These are phyloP conservation scores for Drosophila seclusa DNA, from an alignment of 2,888 invertebrate species.

Conservation along the genomic window DNA sequence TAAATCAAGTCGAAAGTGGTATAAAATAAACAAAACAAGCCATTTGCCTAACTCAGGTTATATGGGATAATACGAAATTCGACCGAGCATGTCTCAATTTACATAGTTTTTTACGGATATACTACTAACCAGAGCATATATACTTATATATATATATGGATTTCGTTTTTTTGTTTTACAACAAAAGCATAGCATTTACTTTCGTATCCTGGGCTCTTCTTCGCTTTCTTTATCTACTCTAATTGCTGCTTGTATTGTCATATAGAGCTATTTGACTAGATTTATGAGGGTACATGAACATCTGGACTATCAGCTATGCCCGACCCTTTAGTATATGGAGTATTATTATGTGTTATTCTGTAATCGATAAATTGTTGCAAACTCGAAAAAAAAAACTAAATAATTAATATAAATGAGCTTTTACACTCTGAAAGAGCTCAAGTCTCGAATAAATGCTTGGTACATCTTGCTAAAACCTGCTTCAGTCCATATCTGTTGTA, in stretches of 20 bases:
- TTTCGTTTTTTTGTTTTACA: neutral
- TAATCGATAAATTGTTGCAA: conserved; percentile 1
- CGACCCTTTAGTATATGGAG: neutral
- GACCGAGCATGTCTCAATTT: conserved; percentile 9
- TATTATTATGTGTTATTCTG: neutral
- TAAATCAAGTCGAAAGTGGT: conserved; percentile 14
- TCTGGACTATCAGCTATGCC: neutral
- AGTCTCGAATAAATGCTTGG: conserved; percentile 4
- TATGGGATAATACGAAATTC: neutral
- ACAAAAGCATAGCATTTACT: neutral
- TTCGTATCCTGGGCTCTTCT: neutral
- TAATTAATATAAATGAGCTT: neutral
- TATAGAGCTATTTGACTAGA: conserved; percentile 1
- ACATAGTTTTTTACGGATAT: conserved; percentile 4
- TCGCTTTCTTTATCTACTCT: neutral
- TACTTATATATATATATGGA: neutral
- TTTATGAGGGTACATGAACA: neutral
- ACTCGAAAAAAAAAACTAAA: neutral
- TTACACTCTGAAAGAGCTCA: neutral
- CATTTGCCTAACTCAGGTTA: conserved; percentile 17
- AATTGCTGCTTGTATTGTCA: conserved; percentile 4
- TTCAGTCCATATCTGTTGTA: conserved; percentile 2
- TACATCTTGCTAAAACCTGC: conserved; percentile 3
- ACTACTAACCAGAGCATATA: conserved; percentile 4
- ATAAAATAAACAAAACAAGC: conserved; percentile 22